A percentile compares a stretch with the other conserved stretches of the same genome.
phyloP scores from a whole-genome alignment of 2,113 vertebrate genomes.

The Chroicocephalus ridibundus region DNA sequence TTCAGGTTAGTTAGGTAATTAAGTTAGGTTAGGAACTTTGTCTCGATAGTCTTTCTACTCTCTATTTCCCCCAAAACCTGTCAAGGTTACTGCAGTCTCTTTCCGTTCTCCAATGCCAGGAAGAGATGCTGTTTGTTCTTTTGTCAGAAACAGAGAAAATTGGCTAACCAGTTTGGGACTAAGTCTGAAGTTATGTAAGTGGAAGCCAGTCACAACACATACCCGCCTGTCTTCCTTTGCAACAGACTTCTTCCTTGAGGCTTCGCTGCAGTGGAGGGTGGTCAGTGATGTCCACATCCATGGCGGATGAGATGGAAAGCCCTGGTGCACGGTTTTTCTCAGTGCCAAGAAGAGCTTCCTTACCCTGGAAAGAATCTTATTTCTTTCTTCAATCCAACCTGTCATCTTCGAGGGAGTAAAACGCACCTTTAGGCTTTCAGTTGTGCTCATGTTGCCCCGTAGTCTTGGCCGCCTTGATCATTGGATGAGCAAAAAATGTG shows the following conservation, averaged over 20 bases:
- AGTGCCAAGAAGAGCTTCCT: neutral
- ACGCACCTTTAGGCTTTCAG: neutral
- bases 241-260: neutral
- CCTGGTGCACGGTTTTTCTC: neutral
- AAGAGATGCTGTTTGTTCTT: neutral
- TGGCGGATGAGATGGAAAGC: neutral
- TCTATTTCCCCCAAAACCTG: neutral
- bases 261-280: neutral
- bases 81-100: neutral
- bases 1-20: neutral
- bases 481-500: neutral
- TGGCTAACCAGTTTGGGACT: neutral
- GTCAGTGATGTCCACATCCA: neutral
- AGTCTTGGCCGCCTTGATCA: neutral
- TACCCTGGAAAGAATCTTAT: neutral
- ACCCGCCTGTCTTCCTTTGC: neutral
- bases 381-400: neutral
- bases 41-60: neutral
- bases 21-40: neutral
- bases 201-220: neutral
- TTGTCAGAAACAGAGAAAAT: neutral
- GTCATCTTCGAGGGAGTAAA: neutral
- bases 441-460: neutral
- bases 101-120: neutral
- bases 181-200: neutral